Percentiles rank a stretch among this genome's conserved stretches.
These are phyloP conservation scores for Gavialis gangeticus DNA, from an alignment of 2,113 vertebrate species.

Conservation along the genomic window DNA sequence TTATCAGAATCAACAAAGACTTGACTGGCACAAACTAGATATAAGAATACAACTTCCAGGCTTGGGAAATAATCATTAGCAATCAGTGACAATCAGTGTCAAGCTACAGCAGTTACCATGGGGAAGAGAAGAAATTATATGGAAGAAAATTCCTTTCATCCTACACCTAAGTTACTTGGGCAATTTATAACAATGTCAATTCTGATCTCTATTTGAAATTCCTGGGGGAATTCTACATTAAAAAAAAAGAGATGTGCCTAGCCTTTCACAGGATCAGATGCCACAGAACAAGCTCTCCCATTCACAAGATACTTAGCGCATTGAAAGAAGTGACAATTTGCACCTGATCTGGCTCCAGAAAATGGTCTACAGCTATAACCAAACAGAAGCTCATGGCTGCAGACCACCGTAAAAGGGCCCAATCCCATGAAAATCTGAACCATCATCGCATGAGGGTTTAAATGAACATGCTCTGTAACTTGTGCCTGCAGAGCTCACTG, in stretches of 20 bases:
- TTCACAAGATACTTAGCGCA: neutral
- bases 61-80: conserved; percentile 35
- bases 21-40: conserved; percentile 14
- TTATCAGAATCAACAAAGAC: conserved; percentile 24
- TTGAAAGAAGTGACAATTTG: too few species aligned
- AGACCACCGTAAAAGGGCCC: too few species aligned
- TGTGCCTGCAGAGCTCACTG: too few species aligned
- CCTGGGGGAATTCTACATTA: neutral
- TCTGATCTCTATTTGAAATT: neutral
- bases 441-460: too few species aligned
- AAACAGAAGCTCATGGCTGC: too few species aligned
- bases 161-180: neutral
- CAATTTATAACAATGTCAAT: neutral
- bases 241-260: neutral
- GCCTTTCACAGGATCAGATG: neutral
- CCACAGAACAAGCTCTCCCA: neutral
- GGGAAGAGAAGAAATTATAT: neutral
- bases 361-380: too few species aligned
- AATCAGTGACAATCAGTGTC: neutral
- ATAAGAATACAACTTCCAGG: neutral
- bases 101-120: neutral
- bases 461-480: too few species aligned
- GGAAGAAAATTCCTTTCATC: neutral
- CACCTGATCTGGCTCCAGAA: too few species aligned
- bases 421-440: too few species aligned